These are phyloP conservation scores for Poeciliopsis occidentalis DNA, from an alignment of 2,113 vertebrate species.

Conservation along the genomic window DNA sequence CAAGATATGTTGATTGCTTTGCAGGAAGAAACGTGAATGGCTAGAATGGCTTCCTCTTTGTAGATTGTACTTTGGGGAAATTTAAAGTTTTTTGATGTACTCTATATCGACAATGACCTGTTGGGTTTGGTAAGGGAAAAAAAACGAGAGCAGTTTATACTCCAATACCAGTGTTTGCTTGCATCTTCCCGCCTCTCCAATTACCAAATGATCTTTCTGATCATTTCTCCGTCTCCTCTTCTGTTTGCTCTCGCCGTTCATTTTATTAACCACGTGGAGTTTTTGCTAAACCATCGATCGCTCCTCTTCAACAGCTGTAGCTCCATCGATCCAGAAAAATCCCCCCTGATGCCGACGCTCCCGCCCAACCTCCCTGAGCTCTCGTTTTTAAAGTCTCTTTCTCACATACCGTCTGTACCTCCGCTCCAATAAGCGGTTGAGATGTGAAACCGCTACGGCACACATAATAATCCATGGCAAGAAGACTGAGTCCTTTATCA, in stretches of 20 bases:
- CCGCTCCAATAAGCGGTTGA: slow-evolving; percentile 21
- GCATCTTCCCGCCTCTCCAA: neutral
- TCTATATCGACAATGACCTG: neutral
- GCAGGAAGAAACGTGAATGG: neutral
- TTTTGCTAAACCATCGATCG: neutral
- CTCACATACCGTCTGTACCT: slow-evolving; percentile 10
- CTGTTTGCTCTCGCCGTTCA: neutral
- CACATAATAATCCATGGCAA: slow-evolving; percentile 19
- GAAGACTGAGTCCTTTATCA: slow-evolving; percentile 14
- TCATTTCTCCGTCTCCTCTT: neutral
- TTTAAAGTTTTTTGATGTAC: neutral
- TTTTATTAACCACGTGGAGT: neutral
- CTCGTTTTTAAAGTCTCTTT: neutral
- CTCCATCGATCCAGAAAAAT: slow-evolving; percentile 10
- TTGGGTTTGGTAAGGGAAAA: neutral
- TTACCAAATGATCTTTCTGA: neutral
- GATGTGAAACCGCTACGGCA: slow-evolving; percentile 26
- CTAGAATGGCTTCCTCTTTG: neutral
- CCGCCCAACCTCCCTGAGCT: neutral
- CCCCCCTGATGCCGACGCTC: neutral
- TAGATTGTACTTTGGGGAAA: neutral
- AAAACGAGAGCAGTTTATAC: neutral
- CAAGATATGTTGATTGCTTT: neutral
- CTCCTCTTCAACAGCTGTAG: neutral
- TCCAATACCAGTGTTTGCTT: neutral